A percentile compares a stretch with the other conserved stretches of the same genome.
Evolutionary conservation across 2,888 invertebrate species (phyloP).

Genomic region (Sesamia inferens): DNA sequence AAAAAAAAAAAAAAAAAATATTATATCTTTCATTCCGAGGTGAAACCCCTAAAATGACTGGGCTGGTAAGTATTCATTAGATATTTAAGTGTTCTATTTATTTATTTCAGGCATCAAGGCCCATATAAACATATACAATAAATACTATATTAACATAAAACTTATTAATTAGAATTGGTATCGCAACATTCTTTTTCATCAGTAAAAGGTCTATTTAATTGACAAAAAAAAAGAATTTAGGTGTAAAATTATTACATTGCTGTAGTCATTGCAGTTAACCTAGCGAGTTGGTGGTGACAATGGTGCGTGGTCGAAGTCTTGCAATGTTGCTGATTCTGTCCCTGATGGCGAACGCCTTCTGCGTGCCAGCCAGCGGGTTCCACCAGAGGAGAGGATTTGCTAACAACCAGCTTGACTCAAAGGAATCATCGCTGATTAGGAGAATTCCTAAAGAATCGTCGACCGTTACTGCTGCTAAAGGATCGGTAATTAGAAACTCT

Average conservation of each 20-base stretch:
- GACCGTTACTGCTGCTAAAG: conserved; percentile 5
- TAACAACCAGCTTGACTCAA: conserved; percentile 25
- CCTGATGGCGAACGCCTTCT: conserved; percentile 74
- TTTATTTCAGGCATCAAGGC: no score
- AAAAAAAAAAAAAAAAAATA: no score
- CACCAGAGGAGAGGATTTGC: conserved; percentile 59
- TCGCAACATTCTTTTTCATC: conserved; percentile 51
- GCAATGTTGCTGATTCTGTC: conserved; percentile 69
- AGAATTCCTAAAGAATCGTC: conserved; percentile 18
- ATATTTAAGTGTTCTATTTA: conserved; percentile 34
- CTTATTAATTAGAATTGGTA: conserved; percentile 39
- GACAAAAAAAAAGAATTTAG: conserved; percentile 25
- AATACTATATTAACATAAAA: not conserved
- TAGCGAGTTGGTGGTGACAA: conserved; percentile 58
- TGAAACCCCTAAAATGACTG: no score
- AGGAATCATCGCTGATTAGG: conserved; percentile 22
- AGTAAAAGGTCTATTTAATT: conserved; percentile 31
- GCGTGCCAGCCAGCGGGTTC: conserved; percentile 67
- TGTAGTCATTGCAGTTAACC: conserved; percentile 62
- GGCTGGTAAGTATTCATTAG: conserved; percentile 17
- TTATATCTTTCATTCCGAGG: no score
- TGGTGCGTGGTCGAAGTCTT: conserved; percentile 72
- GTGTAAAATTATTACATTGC: conserved; percentile 15
- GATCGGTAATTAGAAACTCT: conserved; percentile 16
- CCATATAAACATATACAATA: no score